Base-by-base conservation (phyloP, 2,113 vertebrate species). In the Percopsis transmontana region DNA sequence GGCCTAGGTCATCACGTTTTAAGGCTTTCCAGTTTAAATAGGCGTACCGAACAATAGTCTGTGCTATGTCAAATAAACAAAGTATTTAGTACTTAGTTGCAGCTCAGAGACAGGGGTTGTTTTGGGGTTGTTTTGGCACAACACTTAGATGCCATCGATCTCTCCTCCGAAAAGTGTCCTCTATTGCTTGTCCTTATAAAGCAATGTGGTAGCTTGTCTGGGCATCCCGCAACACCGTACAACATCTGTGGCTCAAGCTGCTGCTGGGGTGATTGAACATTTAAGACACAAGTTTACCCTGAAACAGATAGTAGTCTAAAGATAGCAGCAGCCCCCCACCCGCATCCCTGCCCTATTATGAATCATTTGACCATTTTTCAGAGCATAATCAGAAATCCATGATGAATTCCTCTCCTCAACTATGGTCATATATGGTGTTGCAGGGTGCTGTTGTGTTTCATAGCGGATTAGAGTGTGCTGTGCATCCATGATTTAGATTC, bases 241-340 rank as follows among this genome's bases (percentile, higher is more conserved):
- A 81, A 77, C 82, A 86, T 83, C 84, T 86, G 85, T 62, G 72
- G 62, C 20, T 19, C 77, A 84, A 53, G 80, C 89, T 86, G 81
- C 72, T 83, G 41, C 27, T 7, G 8, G 55, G 6, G 1, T 66
- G 24, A 59, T 52, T n/a, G 20, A 76, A 51, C 42, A 58, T 66
- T 67, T 21, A 74, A 3, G 51, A 18, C 71, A 73, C 79, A 85
- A 81, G 82, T 79, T 81, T 71, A 79, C 20, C 45, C 4, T 51
- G 19, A 66, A 21, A 66, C 70, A 65, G 45, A 13, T n/a, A 41
- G 56, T 41, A 78, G 57, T 51, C 56, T 63, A 47, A 66, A 44
- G 42, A 44, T 14, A 14, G 42, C 14, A 14, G 11, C 15, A 15
- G 42, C 42, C 10, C 42, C 12, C 42, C 39, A 11, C 6, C 6